phyloP scores from a whole-genome alignment of 2,888 invertebrate species.

The Ligdia adustata region DNA sequence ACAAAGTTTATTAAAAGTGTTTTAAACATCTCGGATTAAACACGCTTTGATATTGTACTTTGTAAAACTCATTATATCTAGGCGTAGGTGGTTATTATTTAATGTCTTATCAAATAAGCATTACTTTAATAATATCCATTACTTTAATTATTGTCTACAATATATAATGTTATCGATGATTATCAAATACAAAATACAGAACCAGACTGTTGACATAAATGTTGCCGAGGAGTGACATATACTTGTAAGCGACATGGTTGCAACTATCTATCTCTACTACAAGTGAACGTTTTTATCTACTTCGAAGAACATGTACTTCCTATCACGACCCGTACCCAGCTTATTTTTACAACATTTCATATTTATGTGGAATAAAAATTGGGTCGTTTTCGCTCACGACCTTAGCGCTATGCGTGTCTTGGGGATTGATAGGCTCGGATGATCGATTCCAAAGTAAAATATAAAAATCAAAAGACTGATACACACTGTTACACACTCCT shows the following conservation, averaged over 20 bases:
- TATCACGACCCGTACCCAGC: slow-evolving; percentile 12
- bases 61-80: no score
- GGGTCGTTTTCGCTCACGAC: slow-evolving; percentile 10
- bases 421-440: slow-evolving; percentile 21
- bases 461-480: background rate
- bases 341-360: slow-evolving; percentile 18
- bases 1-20: slow-evolving; percentile 36
- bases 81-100: no score
- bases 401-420: slow-evolving; percentile 14
- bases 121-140: no score
- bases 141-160: no score
- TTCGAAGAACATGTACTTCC: slow-evolving; percentile 5
- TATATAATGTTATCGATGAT: no score
- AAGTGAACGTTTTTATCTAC: slow-evolving; percentile 1
- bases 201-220: no score
- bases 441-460: slow-evolving; percentile 8
- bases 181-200: no score
- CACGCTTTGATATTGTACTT: slow-evolving; percentile 7
- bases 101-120: no score
- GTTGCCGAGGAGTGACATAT: no score
- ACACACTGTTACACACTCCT: no score
- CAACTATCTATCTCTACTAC: background rate
- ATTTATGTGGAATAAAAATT: slow-evolving; percentile 21
- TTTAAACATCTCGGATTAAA: slow-evolving; percentile 39
- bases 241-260: slow-evolving; percentile 1